phyloP scores from a whole-genome alignment of 1,140 invertebrate species.

The Pseudobourletiella spinata region DNA sequence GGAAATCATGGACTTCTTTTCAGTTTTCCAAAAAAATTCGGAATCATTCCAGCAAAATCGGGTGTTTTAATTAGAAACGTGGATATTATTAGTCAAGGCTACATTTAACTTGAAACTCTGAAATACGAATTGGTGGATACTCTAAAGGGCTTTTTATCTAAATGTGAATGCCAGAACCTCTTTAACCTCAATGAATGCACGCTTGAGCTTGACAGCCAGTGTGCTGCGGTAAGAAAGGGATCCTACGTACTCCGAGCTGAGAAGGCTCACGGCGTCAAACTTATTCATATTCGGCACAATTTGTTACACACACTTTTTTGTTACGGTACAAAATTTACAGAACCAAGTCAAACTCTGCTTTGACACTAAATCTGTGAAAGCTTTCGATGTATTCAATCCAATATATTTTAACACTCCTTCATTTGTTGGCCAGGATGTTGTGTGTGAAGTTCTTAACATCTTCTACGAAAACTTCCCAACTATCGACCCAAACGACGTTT shows the following conservation, averaged over 20 bases:
- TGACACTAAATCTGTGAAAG: neutral
- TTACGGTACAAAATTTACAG: neutral
- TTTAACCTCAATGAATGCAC: neutral
- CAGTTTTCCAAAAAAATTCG: neutral
- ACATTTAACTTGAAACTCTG: neutral
- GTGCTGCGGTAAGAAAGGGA: neutral
- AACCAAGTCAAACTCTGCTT: neutral
- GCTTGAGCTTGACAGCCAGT: neutral
- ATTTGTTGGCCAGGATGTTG: too few relatives aligned
- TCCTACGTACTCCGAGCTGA: neutral
- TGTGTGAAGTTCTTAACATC: too few relatives aligned
- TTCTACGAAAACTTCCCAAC: too few relatives aligned
- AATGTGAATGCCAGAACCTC: neutral
- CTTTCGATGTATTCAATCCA: neutral
- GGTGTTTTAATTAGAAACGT: neutral
- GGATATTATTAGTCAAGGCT: neutral
- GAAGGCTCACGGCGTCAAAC: neutral
- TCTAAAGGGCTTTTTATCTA: neutral
- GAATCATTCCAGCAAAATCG: neutral
- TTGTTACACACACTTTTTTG: too few relatives aligned
- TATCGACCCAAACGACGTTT: too few relatives aligned
- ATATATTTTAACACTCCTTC: too few relatives aligned
- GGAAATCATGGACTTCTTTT: neutral
- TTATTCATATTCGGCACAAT: neutral
- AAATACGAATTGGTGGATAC: neutral